phyloP scores from a whole-genome alignment of 2,797 vertebrate species.

The Onychomys torridus region DNA sequence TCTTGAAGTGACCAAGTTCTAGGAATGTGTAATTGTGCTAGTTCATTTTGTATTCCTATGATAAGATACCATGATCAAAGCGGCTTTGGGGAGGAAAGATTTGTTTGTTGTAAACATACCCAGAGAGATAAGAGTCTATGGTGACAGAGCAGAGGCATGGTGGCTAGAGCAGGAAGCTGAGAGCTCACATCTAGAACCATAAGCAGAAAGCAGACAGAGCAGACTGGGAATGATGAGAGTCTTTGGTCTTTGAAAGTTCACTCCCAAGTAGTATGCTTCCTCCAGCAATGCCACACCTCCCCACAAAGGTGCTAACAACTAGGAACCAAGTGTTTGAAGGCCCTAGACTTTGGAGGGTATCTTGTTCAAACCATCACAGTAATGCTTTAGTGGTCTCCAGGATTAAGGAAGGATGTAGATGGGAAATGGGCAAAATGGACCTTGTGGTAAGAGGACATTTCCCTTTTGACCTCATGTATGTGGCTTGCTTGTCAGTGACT shows the following conservation, averaged over 20 bases:
- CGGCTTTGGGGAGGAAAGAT: not conserved
- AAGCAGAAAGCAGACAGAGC: not conserved
- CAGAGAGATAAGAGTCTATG: not conserved
- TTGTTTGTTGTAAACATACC: not conserved
- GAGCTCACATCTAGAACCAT: not conserved
- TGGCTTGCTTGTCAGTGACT: not conserved
- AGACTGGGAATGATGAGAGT: not conserved
- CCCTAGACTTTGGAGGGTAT: not conserved
- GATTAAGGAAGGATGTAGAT: not conserved
- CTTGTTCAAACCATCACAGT: not conserved
- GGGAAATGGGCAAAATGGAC: not conserved
- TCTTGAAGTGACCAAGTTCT: not conserved
- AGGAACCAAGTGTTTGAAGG: not conserved
- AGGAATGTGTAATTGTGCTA: not conserved
- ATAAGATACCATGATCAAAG: not conserved
- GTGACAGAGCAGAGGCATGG: not conserved
- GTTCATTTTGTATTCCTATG: not conserved
- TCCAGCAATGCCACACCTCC: not conserved
- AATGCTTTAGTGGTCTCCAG: not conserved
- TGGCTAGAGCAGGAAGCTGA: not conserved
- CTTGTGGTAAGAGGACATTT: not conserved
- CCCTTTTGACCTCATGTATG: not conserved
- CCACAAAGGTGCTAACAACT: not conserved
- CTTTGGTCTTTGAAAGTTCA: not conserved
- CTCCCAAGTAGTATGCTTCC: not conserved